Percentiles rank a stretch among this genome's conserved stretches.
Conservation (phyloP, 2,113 vertebrate genomes). For the Neolamprologus variostigma region DNA sequence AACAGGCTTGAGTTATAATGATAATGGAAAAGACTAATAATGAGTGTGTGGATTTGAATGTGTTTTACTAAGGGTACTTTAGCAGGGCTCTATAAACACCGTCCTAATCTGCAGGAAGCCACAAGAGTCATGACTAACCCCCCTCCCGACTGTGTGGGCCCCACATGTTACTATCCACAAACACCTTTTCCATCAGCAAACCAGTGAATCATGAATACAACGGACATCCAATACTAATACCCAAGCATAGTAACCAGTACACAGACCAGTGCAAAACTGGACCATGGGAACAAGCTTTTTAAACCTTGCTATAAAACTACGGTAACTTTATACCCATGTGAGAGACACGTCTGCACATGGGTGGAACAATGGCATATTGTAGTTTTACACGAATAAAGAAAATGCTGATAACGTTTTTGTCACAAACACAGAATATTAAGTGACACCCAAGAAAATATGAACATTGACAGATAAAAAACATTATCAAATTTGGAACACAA, state of each 20-base stretch:
- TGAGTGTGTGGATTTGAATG: constrained; percentile 34
- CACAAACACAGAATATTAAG: background rate
- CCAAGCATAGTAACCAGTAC: background rate
- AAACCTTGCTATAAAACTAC: constrained; percentile 41
- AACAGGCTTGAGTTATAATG: background rate
- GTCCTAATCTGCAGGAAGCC: constrained; percentile 67
- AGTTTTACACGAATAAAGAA: background rate
- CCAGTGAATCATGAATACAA: constrained; percentile 10
- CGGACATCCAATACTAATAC: constrained; percentile 21
- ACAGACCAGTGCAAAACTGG: background rate
- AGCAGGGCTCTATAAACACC: constrained; percentile 61
- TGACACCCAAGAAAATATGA: background rate
- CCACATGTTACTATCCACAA: background rate
- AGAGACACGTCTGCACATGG: background rate
- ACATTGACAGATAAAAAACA: background rate
- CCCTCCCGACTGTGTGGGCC: background rate
- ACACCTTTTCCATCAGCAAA: background rate
- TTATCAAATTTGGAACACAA: background rate
- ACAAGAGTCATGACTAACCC: constrained; percentile 40
- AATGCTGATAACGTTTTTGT: background rate
- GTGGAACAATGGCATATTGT: background rate
- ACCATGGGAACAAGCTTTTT: constrained; percentile 47
- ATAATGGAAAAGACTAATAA: constrained; percentile 36
- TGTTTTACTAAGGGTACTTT: constrained; percentile 57
- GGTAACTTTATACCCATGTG: constrained; percentile 43